Evolutionary conservation across 2,797 vertebrate genomes (phyloP), one percentile per base, ranked within the genome.

Genomic region (Nyctalus aviator): DNA sequence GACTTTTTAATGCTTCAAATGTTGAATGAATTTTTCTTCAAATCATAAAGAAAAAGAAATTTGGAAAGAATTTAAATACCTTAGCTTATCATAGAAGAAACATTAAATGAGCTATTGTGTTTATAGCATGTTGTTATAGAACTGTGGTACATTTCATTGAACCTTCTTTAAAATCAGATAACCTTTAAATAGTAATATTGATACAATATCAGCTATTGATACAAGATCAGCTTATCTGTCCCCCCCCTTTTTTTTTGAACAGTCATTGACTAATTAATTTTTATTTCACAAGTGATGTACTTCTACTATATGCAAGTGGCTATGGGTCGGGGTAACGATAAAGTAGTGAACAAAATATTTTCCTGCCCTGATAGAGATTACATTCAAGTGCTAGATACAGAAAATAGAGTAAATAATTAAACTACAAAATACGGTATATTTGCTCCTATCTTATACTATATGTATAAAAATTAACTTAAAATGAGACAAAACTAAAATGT

Each of bases 31-130:
- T 71, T 84, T 66, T 94, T 64, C 27, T 78, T 69, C 59, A 90
- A 95, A 90, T 84, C 95, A 44, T 46, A 69, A 84, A 85, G 17
- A 37, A 78, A 78, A 79, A 81, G 25, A 57, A 73, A 89, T 37
- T 78, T 84, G 8, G 68, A 88, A 82, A 81, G 78, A 83, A 27
- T 50, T 73, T 64, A 94, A 66, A 13, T 21, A 3, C 53, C 71
- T 75, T 86, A 72, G 37, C 14, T 92, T 66, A 37, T 71, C 10
- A 83, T 11, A 89, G 37, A 44, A 68, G 10, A 81, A 84, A 41
- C 72, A 53, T 59, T 21, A 86, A 79, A 35, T 50, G 41, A 59
- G 3, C 44, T 79, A 3, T 57, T 68, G 6, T 73, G 66, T 88
- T 69, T 76, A 73, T 73, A 68, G 30, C 18, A 78, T 6, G 25